Conservation (phyloP, 2,113 vertebrate genomes). For the Galbula dea region DNA sequence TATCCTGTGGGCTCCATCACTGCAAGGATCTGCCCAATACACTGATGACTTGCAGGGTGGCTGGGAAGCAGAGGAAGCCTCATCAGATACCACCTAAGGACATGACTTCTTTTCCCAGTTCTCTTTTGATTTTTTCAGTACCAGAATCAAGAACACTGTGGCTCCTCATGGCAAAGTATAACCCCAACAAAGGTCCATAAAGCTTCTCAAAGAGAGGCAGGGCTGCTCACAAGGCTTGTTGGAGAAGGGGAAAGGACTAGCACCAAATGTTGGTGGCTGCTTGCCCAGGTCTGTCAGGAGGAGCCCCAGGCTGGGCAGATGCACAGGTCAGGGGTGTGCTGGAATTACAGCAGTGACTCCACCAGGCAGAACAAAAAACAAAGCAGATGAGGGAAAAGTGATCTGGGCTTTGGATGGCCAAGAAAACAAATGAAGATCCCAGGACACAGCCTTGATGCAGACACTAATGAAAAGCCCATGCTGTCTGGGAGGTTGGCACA, state of each 20-base stretch:
- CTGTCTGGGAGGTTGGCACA: not conserved
- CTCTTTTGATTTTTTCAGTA: not conserved
- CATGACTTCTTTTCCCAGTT: not conserved
- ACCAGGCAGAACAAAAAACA: not conserved
- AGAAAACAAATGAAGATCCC: not conserved
- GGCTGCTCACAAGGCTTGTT: not conserved
- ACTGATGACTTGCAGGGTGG: not conserved
- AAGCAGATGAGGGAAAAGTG: not conserved
- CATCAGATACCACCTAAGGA: not conserved
- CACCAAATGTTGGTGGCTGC: not conserved
- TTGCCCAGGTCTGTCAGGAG: not conserved
- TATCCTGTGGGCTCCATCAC: not conserved
- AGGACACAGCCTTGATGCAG: not conserved
- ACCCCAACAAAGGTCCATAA: not conserved
- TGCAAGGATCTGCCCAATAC: not conserved
- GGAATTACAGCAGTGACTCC: not conserved
- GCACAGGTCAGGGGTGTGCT: fast-evolving
- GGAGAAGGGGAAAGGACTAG: not conserved
- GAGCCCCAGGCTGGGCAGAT: not conserved
- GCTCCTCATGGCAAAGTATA: not conserved
- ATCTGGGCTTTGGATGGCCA: not conserved
- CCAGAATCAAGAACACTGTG: not conserved
- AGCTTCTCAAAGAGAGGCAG: not conserved
- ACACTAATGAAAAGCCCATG: not conserved
- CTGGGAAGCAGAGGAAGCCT: not conserved